These are phyloP conservation scores for Dione juno DNA, from an alignment of 2,888 invertebrate species.

Conservation along the genomic window DNA sequence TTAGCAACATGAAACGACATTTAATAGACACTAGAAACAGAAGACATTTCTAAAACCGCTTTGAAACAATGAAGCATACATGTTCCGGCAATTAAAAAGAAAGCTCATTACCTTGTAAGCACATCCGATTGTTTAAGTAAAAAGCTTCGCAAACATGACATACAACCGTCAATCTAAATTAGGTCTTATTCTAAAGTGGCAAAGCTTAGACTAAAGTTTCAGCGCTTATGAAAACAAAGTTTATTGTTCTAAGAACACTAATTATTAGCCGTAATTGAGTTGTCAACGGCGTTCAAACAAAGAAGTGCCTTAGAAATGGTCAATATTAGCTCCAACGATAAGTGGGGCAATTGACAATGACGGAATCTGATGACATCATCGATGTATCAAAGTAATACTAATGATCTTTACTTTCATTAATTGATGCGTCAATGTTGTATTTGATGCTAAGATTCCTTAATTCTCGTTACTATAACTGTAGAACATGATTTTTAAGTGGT, in stretches of 20 bases:
- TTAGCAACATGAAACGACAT: conserved; percentile 5
- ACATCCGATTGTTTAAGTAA: conserved; percentile 20
- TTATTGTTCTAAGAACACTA: conserved; percentile 37
- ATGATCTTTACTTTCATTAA: conserved; percentile 32
- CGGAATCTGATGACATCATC: conserved; percentile 58
- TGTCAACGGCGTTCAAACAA: conserved; percentile 41
- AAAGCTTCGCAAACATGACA: conserved; percentile 25
- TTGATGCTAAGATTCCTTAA: background rate
- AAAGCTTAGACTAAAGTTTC: conserved; percentile 10
- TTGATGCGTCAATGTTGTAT: background rate
- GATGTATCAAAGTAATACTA: conserved; percentile 32
- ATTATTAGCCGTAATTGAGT: conserved; percentile 36
- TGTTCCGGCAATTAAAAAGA: conserved; percentile 30
- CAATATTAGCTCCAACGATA: conserved; percentile 52
- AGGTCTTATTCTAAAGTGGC: background rate
- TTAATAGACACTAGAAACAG: background rate
- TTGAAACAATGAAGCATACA: conserved; percentile 22
- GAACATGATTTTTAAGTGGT: background rate
- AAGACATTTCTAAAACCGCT: background rate
- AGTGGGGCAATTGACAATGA: conserved; percentile 70
- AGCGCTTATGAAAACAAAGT: background rate
- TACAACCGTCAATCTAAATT: background rate
- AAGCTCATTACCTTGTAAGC: conserved; percentile 28
- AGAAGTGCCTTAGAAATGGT: conserved; percentile 51
- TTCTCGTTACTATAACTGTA: background rate